Base-by-base conservation (phyloP, 1,140 invertebrate species). In the Diorhabda sublineata region DNA sequence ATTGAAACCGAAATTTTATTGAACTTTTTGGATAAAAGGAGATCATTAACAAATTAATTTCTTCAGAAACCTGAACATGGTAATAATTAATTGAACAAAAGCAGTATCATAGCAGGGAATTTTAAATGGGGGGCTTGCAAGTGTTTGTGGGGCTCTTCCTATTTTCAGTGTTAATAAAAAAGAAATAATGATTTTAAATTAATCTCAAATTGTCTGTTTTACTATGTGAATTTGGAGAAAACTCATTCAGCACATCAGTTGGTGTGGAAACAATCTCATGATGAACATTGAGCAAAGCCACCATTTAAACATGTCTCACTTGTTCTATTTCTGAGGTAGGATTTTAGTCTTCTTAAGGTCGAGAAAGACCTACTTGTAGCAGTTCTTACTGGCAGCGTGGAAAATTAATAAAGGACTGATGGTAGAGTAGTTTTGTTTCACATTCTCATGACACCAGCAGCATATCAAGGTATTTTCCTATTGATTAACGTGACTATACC, bases 221-320 rank as follows among this genome's bases (percentile, higher is more conserved):
- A 26, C 26, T 26, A 26, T 26, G 26, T 26, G 26, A 26, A 26
- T 26, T 26, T 26, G 26, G 26, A 26, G 26, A 26, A 26, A 26
- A 26, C 26, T 26, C 26, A 26, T 26, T 6, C 5, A 60, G 58
- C 61, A 66, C 57, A 57, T 67, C 66, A 9, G 62, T 43, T 9
- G 3, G 61, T 7, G n/a, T 62, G 5, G 61, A 41, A 45, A 8
- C 26, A 2, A 71, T 67, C 8, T 68, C 69, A 7, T 52, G 26
- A 45, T 71, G 69, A 56, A 71, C 58, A 47, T 71, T 71, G 3
- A 71, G 52, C 42, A 71, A 11, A 45, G 70, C 69, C 42, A 71
- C 69, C 69, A 68, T 71, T 71, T 58, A 71, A 52, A 41, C 66
- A n/a, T 67, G 42, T 5, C 44, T 73, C n/a, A 43, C 45, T 60